Evolutionary conservation across 1,140 invertebrate genomes (phyloP).

Genomic region (Hyphantria cunea): DNA sequence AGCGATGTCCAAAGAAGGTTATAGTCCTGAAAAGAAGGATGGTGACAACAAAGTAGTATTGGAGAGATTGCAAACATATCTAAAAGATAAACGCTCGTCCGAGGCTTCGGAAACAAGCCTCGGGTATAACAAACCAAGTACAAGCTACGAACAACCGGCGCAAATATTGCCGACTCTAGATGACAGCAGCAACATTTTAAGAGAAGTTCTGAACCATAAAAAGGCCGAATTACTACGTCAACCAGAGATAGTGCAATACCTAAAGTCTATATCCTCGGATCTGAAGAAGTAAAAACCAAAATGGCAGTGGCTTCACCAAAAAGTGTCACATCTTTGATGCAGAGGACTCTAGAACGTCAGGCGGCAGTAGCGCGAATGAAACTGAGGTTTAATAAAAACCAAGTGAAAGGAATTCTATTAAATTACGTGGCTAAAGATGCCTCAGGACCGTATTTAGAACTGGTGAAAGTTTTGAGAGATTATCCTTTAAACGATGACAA

Average conservation of each 20-base stretch:
- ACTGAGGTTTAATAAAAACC: slow-evolving; percentile 62
- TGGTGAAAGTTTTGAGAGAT: slow-evolving; percentile 69
- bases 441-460: slow-evolving; percentile 59
- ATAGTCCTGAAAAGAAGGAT: slow-evolving; percentile 74
- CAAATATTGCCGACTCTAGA: slow-evolving; percentile 52
- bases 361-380: slow-evolving; percentile 55
- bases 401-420: slow-evolving; percentile 65
- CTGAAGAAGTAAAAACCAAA: slow-evolving; percentile 56
- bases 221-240: slow-evolving; percentile 73
- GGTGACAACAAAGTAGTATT: slow-evolving; percentile 75
- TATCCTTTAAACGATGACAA: slow-evolving; percentile 69
- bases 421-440: slow-evolving; percentile 56
- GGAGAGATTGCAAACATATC: slow-evolving; percentile 74
- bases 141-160: slow-evolving; percentile 65
- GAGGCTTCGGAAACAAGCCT: slow-evolving; percentile 53
- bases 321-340: slow-evolving; percentile 71
- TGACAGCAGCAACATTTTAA: slow-evolving; percentile 69
- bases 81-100: slow-evolving; percentile 75
- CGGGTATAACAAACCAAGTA: slow-evolving; percentile 63
- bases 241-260: slow-evolving; percentile 68
- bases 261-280: slow-evolving; percentile 70
- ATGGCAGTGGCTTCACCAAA: slow-evolving; percentile 72
- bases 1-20: slow-evolving; percentile 78
- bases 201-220: slow-evolving; percentile 77
- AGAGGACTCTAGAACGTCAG: slow-evolving; percentile 68